These are phyloP conservation scores for Protophormia terraenovae DNA, from an alignment of 2,888 invertebrate genomes.

Conservation along the genomic window DNA sequence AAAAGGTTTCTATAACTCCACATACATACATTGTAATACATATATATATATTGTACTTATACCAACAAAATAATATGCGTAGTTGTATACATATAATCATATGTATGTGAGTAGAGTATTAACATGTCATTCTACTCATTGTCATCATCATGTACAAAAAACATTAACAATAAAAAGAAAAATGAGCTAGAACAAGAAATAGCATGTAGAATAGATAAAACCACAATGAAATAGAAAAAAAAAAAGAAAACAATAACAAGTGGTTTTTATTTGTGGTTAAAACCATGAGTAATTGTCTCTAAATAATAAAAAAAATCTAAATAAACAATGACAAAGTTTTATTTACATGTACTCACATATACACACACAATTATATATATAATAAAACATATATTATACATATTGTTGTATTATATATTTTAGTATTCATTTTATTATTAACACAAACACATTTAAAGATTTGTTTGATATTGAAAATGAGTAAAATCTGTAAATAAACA, in stretches of 20 bases:
- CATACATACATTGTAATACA: too few species aligned
- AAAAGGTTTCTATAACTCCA: neutral
- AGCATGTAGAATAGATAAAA: constrained; percentile 20
- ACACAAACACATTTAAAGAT: too few species aligned
- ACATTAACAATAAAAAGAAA: neutral
- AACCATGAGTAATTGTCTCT: constrained; percentile 50
- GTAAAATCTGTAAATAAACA: too few species aligned
- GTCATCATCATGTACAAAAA: neutral
- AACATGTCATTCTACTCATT: constrained; percentile 1
- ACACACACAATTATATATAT: neutral
- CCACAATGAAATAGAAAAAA: constrained; percentile 15
- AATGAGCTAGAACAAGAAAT: neutral
- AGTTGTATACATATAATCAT: neutral
- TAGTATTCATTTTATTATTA: too few species aligned
- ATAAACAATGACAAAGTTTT: neutral
- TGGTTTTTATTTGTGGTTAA: constrained; percentile 60
- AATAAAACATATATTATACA: neutral
- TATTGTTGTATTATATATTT: too few species aligned
- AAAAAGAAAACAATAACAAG: constrained; percentile 57
- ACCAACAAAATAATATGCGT: neutral
- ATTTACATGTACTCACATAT: neutral
- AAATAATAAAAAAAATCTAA: constrained; percentile 14
- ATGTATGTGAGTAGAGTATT: neutral
- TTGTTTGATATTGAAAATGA: too few species aligned
- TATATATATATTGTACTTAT: neutral